Conservation (phyloP, 2,888 invertebrate genomes). For the Acleris emargana region DNA sequence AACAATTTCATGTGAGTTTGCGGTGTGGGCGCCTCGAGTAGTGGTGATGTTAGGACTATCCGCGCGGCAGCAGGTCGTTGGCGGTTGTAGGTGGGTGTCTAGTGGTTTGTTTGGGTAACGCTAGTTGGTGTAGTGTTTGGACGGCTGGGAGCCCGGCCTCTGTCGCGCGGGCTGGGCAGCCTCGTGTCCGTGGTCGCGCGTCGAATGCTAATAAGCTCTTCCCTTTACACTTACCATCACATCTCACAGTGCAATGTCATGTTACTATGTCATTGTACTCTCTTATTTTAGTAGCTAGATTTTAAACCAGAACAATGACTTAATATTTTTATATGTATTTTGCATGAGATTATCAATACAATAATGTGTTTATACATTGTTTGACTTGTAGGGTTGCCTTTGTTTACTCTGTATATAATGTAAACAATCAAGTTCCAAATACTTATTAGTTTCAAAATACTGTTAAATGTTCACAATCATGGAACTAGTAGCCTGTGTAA, state of each 20-base stretch:
- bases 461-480: too few species aligned
- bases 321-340: too few species aligned
- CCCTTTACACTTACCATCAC: slow-evolving; percentile 73
- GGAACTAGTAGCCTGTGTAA: too few species aligned
- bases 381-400: too few species aligned
- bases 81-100: slow-evolving; percentile 12
- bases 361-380: too few species aligned
- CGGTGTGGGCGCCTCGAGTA: slow-evolving; percentile 16
- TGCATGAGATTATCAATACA: too few species aligned
- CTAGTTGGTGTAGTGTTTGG: slow-evolving; percentile 13
- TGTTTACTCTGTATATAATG: too few species aligned
- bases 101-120: slow-evolving; percentile 9
- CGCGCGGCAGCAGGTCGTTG: slow-evolving; percentile 1
- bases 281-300: not conserved
- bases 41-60: slow-evolving; percentile 15
- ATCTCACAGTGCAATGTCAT: slow-evolving; percentile 40
- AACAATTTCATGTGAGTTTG: slow-evolving; percentile 49
- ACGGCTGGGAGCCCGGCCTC: slow-evolving; percentile 4
- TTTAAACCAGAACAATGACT: too few species aligned
- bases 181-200: slow-evolving; percentile 67
- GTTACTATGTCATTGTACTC: not conserved
- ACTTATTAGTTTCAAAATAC: too few species aligned
- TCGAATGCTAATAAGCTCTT: slow-evolving; percentile 78
- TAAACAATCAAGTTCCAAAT: too few species aligned
- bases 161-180: slow-evolving; percentile 37